Conservation (phyloP, 2,113 vertebrate species). For the Ptychochromis oligacanthus region DNA sequence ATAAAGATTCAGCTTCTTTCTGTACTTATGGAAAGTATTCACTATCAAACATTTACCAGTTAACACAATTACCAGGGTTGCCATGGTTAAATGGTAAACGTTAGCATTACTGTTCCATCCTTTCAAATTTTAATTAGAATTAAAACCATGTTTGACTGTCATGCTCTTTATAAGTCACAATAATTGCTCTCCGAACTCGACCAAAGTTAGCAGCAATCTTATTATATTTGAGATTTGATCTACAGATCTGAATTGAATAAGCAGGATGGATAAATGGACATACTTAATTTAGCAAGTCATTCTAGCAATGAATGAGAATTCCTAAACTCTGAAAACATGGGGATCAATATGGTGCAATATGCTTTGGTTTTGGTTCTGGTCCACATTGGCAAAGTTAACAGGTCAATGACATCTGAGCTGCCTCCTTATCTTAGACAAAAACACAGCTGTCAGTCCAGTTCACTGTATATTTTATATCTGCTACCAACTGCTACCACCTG, state of each 20-base stretch:
- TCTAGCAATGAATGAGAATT: background rate
- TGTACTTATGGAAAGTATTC: background rate
- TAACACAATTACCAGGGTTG: background rate
- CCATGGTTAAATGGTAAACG: background rate
- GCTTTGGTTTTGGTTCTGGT: background rate
- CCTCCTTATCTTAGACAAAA: background rate
- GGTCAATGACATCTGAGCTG: background rate
- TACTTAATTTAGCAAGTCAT: background rate
- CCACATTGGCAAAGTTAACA: background rate
- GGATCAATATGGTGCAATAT: background rate
- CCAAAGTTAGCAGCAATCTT: background rate
- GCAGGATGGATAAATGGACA: background rate
- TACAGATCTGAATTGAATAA: background rate
- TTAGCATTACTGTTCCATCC: background rate
- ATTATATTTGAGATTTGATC: too few species aligned
- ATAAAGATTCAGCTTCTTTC: background rate
- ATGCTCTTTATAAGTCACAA: background rate
- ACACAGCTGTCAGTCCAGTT: background rate
- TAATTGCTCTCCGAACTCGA: background rate
- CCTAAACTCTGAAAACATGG: background rate
- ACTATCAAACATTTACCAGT: background rate
- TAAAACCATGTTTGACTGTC: conserved; percentile 8
- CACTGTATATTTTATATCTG: background rate
- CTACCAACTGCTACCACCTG: conserved; percentile 5
- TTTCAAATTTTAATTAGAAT: background rate